Conservation (phyloP, 2,113 vertebrate genomes). For the Euleptes europaea region DNA sequence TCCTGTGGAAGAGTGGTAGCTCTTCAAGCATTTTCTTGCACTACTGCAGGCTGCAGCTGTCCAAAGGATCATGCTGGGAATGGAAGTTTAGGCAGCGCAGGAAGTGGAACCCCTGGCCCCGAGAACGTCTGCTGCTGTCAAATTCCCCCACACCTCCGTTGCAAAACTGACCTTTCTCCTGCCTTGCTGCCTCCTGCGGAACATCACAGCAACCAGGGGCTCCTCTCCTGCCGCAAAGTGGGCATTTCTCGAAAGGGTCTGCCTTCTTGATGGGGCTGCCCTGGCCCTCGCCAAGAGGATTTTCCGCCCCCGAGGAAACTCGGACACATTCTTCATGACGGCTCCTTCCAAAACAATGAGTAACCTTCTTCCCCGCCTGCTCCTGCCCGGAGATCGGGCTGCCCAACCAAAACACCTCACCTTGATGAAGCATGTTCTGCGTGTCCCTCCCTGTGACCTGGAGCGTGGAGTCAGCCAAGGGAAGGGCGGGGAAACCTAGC, state of each 20-base stretch:
- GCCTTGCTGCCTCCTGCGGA: background rate
- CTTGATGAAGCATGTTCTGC: background rate
- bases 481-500: background rate
- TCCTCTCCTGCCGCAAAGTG: background rate
- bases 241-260: background rate
- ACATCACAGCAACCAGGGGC: background rate
- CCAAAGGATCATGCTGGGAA: background rate
- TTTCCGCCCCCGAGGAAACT: background rate
- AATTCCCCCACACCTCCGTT: too few relatives aligned
- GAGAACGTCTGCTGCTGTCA: background rate
- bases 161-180: background rate
- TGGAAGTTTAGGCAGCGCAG: background rate
- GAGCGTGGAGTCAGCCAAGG: background rate
- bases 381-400: background rate
- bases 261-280: background rate
- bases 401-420: background rate
- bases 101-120: background rate
- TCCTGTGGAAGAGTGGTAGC: background rate
- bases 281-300: background rate
- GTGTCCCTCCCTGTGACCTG: background rate
- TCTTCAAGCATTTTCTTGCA: too few relatives aligned
- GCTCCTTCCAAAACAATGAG: slow-evolving; percentile 1
- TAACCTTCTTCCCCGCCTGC: background rate
- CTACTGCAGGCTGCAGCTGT: background rate
- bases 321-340: background rate